Evolutionary conservation across 2,113 vertebrate genomes (phyloP).

Genomic region (Oryctolagus cuniculus): mOryCun1.1 NC_091453.1:95898501-95899000

Average conservation of each 20-base stretch:
- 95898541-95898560: too few relatives aligned
- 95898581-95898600: too few relatives aligned
- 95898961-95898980: background rate
- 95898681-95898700: too few relatives aligned
- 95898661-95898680: too few relatives aligned
- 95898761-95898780: background rate
- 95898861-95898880: conserved; percentile 35
- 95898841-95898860: conserved; percentile 51
- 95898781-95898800: conserved; percentile 9
- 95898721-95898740: background rate
- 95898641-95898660: too few relatives aligned
- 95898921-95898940: conserved; percentile 20
- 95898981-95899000: conserved; percentile 40
- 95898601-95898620: too few relatives aligned
- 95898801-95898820: background rate
- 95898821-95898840: conserved; percentile 44
- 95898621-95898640: too few relatives aligned
- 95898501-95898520: too few relatives aligned
- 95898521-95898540: too few relatives aligned
- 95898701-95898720: conserved; percentile 14
- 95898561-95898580: too few relatives aligned
- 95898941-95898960: conserved; percentile 51
- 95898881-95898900: conserved; percentile 53
- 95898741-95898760: conserved; percentile 1
- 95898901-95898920: conserved; percentile 25